phyloP scores from a whole-genome alignment of 2,113 vertebrate species.

The Serilophus lunatus region DNA sequence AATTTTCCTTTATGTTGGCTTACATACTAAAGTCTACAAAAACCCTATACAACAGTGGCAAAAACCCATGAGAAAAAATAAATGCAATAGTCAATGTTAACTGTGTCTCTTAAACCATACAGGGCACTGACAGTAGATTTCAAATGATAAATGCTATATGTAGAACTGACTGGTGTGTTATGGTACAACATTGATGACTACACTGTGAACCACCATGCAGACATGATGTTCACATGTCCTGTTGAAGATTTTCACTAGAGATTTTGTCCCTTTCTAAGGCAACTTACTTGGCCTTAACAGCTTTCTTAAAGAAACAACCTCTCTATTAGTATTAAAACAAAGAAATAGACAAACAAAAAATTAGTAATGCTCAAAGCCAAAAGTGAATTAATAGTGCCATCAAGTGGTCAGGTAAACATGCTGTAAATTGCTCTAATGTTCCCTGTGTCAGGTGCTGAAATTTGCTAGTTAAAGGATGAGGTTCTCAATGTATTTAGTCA shows the following conservation, averaged over 20 bases:
- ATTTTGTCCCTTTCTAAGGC: not conserved
- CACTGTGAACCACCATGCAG: not conserved
- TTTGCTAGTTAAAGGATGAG: not conserved
- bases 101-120: not conserved
- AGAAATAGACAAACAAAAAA: not conserved
- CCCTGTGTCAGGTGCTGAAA: not conserved
- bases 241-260: not conserved
- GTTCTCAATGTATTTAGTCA: not conserved
- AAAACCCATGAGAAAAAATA: not conserved
- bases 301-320: not conserved
- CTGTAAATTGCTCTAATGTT: not conserved
- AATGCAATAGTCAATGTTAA: not conserved
- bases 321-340: not conserved
- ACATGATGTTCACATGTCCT: not conserved
- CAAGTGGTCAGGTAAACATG: not conserved
- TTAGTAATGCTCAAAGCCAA: not conserved
- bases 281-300: not conserved
- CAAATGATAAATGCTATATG: not conserved
- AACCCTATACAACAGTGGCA: not conserved
- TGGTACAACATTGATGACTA: rapidly evolving
- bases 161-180: not conserved
- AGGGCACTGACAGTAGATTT: not conserved
- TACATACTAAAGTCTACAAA: not conserved
- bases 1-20: not conserved
- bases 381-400: conserved; percentile 54